These are phyloP conservation scores for Magallana angulata DNA, from an alignment of 1,140 invertebrate genomes.

Conservation along the genomic window DNA sequence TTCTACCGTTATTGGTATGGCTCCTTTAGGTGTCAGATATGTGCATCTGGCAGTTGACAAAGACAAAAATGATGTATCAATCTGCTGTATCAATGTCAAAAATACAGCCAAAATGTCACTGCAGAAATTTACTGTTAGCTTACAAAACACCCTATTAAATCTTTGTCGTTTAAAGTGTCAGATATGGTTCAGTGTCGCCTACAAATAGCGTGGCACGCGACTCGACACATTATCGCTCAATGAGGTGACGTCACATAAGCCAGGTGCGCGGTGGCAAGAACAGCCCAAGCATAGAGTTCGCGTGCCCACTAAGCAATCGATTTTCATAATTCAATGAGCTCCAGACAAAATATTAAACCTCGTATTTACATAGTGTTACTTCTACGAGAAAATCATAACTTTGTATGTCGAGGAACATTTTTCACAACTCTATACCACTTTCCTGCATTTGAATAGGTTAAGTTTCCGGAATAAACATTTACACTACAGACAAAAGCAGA, in stretches of 20 bases:
- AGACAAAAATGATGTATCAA: background rate
- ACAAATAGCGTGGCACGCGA: constrained; percentile 23
- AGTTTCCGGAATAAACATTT: background rate
- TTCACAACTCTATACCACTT: too few species aligned
- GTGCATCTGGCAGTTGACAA: background rate
- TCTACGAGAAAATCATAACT: too few species aligned
- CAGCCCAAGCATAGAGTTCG: constrained; percentile 1
- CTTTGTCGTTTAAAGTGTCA: constrained; percentile 14
- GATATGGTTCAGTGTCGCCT: background rate
- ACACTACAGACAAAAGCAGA: background rate
- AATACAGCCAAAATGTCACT: background rate
- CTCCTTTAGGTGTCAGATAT: background rate
- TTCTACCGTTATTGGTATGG: too few species aligned
- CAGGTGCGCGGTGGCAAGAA: constrained; percentile 13
- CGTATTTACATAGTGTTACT: background rate
- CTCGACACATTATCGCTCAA: constrained; percentile 37
- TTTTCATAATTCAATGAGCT: background rate
- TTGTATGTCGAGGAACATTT: too few species aligned
- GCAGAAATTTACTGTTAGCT: constrained; percentile 11
- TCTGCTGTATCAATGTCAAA: constrained; percentile 32
- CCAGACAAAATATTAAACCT: background rate
- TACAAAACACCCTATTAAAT: constrained; percentile 29
- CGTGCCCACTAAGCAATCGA: background rate
- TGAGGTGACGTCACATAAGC: constrained; percentile 27
- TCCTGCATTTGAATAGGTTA: background rate